Evolutionary conservation across 1,140 invertebrate genomes (phyloP), one percentile per base, ranked within the genome.

Genomic region (Spodoptera frugiperda): DNA sequence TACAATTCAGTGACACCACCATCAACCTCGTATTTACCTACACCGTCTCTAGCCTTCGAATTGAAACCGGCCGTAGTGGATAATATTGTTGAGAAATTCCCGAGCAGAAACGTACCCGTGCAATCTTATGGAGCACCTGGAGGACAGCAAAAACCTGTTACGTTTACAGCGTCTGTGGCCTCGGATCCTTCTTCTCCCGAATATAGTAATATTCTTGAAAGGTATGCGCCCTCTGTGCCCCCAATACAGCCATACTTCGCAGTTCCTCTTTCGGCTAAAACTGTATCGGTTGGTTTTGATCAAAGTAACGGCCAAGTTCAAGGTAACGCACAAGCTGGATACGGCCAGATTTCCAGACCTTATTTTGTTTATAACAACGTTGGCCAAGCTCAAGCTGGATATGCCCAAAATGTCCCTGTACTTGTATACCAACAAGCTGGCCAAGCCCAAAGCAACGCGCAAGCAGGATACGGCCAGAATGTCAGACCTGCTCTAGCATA

Each of bases 171-270:
- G 1, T 11, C 57, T 1, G 33, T 44, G 5, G 57, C 57, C 17
- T 39, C 57, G 10, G n/a, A 61, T 17, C 33, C 57, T 44, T 39
- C 57, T 10, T 44, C 57, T 15, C 15, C n/a, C 11, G n/a, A 44
- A 19, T 17, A 61, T 3, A 61, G 10, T n/a, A 61, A 44, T 61
- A 3, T 57, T 57, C 54, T 57, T 25, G 54, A 39, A n/a, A 39
- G 57, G 39, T 44, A 61, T 5, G n/a, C 15, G 0, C 57, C 57
- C 10, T n/a, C 33, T 17, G 57, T 39, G 17, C 30, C 33, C 10
- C 57, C 30, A 1, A 11, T 61, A 17, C 15, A 44, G 0, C 30
- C n/a, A 6, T 61, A 61, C 11, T 61, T 17, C 1, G n/a, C 57
- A 39, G 57, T 11, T 44, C 33, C 57, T 19, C 9, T 61, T 61